Base-by-base conservation (phyloP, 2,113 vertebrate species). In the Neofelis nebulosa region DNA sequence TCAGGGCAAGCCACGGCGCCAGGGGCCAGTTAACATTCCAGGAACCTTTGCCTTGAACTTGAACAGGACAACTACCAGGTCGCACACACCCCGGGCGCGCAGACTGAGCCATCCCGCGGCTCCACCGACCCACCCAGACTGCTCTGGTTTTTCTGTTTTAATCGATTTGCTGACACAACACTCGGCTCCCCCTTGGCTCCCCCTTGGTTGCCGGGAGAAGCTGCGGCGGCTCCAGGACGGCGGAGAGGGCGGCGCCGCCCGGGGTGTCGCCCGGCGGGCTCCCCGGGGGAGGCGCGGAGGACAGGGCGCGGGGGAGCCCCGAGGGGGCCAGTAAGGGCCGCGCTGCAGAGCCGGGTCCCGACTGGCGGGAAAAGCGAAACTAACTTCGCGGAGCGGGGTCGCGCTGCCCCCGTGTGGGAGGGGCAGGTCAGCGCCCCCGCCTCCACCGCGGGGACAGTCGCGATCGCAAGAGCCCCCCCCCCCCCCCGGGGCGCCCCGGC, bases 311-410 rank as follows among this genome's bases (percentile, higher is more conserved):
- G 66, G 41, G 41, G 52, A 69, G 16, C 48, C 61, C 36, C 3
- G 10, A 63, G 78, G 66, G 73, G 68, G 7, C 48, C 85, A 2
- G 83, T 10, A 6, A 6, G 19, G 50, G 69, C 80, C 18, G 50
- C 36, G 31, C 86, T 14, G 90, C 95, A 38, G 78, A 93, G 19
- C 50, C 14, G 13, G 52, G 45, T 2, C 57, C 29, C 9, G 4
- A 63, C 71, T 2, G 88, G 93, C 92, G 94, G 96, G 97, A 96
- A 96, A 98, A 97, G 89, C 78, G 95, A 98, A 98, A 97, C 93
- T 69, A 95, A 98, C 83, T 97, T 52, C 10, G 57, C 45, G 2
- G 57, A 36, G 90, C 48, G 4, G 94, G 85, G 91, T 97, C 88
- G 52, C 84, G n/a, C 19, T 23, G 78, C 57, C 88, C 90, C 69